Percentiles rank a stretch among this genome's conserved stretches.
Evolutionary conservation across 1,140 invertebrate genomes (phyloP).

Genomic region (Calliphora vicina): DNA sequence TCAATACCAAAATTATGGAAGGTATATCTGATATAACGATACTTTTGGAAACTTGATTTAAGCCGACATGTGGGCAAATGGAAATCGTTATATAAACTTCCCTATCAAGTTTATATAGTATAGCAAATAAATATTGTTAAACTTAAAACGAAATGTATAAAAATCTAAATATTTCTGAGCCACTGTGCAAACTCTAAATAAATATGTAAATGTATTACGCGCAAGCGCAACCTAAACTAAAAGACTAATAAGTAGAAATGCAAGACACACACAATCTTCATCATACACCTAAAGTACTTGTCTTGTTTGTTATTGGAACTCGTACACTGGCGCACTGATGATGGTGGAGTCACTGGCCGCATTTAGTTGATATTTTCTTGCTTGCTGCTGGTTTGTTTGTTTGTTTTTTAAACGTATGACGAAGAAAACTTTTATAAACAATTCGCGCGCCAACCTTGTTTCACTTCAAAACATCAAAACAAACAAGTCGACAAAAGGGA

Average conservation of each 20-base stretch:
- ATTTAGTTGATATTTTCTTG: background rate
- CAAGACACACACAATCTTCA: background rate
- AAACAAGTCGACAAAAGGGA: slow-evolving; percentile 31
- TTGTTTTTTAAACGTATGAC: background rate
- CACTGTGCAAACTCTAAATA: background rate
- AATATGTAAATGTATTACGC: background rate
- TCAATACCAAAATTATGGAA: too few species aligned
- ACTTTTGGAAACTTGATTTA: too few species aligned
- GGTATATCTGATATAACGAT: too few species aligned
- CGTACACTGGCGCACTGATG: background rate
- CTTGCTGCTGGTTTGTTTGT: background rate
- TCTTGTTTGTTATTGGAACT: background rate
- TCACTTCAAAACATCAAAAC: background rate
- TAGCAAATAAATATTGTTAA: too few species aligned
- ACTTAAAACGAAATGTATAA: too few species aligned
- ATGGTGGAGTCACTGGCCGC: background rate
- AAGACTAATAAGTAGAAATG: background rate
- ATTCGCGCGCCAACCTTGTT: background rate
- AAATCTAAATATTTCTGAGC: too few species aligned
- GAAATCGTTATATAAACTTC: too few species aligned
- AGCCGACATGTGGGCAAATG: too few species aligned
- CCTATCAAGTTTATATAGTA: too few species aligned
- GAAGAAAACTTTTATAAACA: background rate
- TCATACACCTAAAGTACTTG: background rate
- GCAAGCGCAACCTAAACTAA: background rate